Evolutionary conservation across 2,888 invertebrate species (phyloP), one percentile per base, ranked within the genome.

Genomic region (Nyleta sp.): DNA sequence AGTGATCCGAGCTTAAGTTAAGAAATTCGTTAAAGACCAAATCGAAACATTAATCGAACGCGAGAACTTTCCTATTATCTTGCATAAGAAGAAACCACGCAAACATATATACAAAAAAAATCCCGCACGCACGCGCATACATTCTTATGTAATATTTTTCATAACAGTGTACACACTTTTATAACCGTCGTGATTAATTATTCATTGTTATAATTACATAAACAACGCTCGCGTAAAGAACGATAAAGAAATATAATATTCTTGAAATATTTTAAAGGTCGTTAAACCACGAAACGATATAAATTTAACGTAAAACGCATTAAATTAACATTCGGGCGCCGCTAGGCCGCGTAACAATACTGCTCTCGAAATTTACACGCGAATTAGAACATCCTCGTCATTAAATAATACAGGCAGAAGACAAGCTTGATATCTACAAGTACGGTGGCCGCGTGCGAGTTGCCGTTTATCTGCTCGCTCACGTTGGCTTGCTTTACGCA

Each of bases 401-500:
- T 67, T 44, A 78, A 52, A 64, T 74, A 71, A 33, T 42, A 64
- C 52, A 74, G 62, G 40, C 65, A 55, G 46, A 75, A 59, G 42
- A 75, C 31, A 15, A 79, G 62, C 31, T 71, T 75, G 33, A 67
- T 42, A 68, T 75, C 67, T 75, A 67, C 55, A 64, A 75, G 50
- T 60, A 68, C 44, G 13, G 79, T 33, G 22, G 48, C 55, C 38
- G 79, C 62, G 24, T 22, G 57, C 15, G 74, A 65, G 33, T 13
- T 50, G 18, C 38, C 68, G 28, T 79, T 75, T n/a, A 64, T 79
- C 38, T 75, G 79, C 40, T 79, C 79, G 64, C 75, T 75, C 13
- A 79, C 79, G 31, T 79, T 79, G 10, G 72, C 75, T 46, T 75
- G 62, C 46, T 67, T 79, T 15, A 75, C 72, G 83, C 93, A 93